Evolutionary conservation across 2,113 vertebrate species (phyloP), one percentile per base, ranked within the genome.

Genomic region (Triplophysa tibetana): DNA sequence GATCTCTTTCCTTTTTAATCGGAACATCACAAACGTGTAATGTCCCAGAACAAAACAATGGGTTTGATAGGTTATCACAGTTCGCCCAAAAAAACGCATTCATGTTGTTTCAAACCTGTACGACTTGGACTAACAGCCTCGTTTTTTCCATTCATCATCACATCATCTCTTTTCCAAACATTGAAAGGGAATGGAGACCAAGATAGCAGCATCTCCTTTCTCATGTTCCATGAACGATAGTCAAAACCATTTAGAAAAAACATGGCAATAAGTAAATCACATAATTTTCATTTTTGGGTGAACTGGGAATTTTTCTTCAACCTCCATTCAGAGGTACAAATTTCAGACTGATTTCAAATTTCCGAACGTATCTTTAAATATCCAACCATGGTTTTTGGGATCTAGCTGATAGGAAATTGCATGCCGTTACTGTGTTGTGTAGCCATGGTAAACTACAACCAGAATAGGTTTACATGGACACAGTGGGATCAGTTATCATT

Each of bases 361-460:
- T 26, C 16, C 23, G 2, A 70, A 52, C 23, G 29, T 16, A 56
- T 70, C 54, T 58, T 58, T 21, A 3, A 58, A 58, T 58, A 21
- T 58, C 26, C 12, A 19, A 72, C 26, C 26, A 56, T 70, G 68
- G 0, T 48, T 23, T 29, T 48, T 45, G 17, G 24, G 52, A 26
- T 52, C 56, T 63, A 63, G 56, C 24, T 63, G 38, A 50, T 26
- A 70, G 63, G 17, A 33, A 43, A 33, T 12, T 3, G 17, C 41
- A 48, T 70, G 56, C 60, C n/a, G 21, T 48, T 70, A 70, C 26
- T 60, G 33, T 78, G 65, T 62, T 64, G 63, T 8, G n/a, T 21
- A 56, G 69, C 50, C 69, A 56, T 12, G 69, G 26, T 56, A 21
- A 56, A 38, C 58, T 75, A n/a, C 21, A 24, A 74, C 73, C 69